phyloP scores from a whole-genome alignment of 2,888 invertebrate species.

The Andrena haemorrhoa region DNA sequence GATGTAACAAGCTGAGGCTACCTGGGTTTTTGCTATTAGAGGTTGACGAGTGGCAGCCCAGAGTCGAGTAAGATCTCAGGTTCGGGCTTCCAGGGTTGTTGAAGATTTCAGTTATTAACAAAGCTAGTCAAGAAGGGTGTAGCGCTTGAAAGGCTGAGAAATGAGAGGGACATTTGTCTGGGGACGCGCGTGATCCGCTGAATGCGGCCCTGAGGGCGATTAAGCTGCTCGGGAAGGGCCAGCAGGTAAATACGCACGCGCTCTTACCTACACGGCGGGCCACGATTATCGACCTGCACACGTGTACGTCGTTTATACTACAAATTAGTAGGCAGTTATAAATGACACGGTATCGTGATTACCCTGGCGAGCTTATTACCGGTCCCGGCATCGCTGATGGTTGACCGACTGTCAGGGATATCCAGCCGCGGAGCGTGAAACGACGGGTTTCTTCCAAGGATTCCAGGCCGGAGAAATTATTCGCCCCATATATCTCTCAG shows the following conservation, averaged over 20 bases:
- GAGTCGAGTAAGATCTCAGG: no score
- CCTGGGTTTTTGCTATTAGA: no score
- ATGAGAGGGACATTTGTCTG: not conserved
- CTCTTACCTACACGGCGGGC: conserved; percentile 46
- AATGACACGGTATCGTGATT: conserved; percentile 77
- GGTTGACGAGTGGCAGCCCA: no score
- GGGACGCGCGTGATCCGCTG: not conserved
- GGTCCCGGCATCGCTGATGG: conserved; percentile 39
- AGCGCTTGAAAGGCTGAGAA: not conserved
- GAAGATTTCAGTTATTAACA: no score
- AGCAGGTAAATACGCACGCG: conserved; percentile 70
- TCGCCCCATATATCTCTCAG: conserved; percentile 31
- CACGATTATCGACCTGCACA: conserved; percentile 63
- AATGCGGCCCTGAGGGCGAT: conserved; percentile 70
- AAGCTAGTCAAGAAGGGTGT: no score
- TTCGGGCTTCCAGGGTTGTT: no score
- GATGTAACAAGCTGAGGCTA: no score
- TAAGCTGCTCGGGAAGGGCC: conserved; percentile 59
- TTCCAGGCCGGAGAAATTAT: conserved; percentile 45
- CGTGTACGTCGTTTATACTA: conserved; percentile 73
- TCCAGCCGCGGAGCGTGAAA: conserved; percentile 21
- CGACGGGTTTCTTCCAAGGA: conserved; percentile 39
- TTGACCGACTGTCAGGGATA: conserved; percentile 46
- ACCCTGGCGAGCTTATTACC: conserved; percentile 70
- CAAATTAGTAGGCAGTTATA: conserved; percentile 83